A percentile compares a stretch with the other conserved stretches of the same genome.
Conservation (phyloP, 2,888 invertebrate species). For the Drosophila meridiana region DNA sequence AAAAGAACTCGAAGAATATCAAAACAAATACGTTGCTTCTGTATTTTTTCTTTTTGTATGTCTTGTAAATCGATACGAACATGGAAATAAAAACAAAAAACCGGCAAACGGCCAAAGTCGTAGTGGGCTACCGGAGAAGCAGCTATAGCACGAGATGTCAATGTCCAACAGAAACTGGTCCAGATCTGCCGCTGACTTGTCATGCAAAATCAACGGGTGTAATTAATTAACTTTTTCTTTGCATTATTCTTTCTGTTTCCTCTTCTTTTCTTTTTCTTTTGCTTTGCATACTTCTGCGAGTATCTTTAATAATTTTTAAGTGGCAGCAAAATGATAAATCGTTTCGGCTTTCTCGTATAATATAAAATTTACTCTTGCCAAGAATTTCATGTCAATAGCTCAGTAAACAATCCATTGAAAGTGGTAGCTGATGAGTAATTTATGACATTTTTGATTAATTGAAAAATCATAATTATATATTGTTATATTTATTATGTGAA, state of each 20-base stretch:
- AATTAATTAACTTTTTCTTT: slow-evolving; percentile 45
- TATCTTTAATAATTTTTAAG: slow-evolving; percentile 30
- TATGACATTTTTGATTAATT: slow-evolving; percentile 1
- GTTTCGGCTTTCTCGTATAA: slow-evolving; percentile 10
- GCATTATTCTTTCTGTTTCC: slow-evolving; percentile 24
- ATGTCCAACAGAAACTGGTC: slow-evolving; percentile 55
- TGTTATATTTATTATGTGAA: not conserved
- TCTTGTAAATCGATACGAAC: slow-evolving; percentile 43
- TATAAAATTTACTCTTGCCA: not conserved
- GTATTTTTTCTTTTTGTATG: slow-evolving; percentile 28
- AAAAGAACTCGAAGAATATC: slow-evolving; percentile 28
- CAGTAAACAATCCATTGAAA: slow-evolving; percentile 16
- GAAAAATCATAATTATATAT: not conserved
- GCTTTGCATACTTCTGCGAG: slow-evolving; percentile 29
- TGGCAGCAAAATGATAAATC: slow-evolving; percentile 40
- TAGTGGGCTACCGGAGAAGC: slow-evolving; percentile 21
- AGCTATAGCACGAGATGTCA: slow-evolving; percentile 32
- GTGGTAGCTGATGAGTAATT: slow-evolving; percentile 1
- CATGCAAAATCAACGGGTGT: slow-evolving; percentile 31
- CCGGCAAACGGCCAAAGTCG: slow-evolving; percentile 30
- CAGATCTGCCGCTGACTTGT: slow-evolving; percentile 49
- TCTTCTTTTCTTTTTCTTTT: slow-evolving; percentile 1
- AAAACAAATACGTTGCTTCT: slow-evolving; percentile 52
- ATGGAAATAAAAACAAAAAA: slow-evolving; percentile 64
- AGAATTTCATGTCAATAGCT: slow-evolving; percentile 4